These are phyloP conservation scores for Ophonus ardosiacus DNA, from an alignment of 2,888 invertebrate species.

Conservation along the genomic window DNA sequence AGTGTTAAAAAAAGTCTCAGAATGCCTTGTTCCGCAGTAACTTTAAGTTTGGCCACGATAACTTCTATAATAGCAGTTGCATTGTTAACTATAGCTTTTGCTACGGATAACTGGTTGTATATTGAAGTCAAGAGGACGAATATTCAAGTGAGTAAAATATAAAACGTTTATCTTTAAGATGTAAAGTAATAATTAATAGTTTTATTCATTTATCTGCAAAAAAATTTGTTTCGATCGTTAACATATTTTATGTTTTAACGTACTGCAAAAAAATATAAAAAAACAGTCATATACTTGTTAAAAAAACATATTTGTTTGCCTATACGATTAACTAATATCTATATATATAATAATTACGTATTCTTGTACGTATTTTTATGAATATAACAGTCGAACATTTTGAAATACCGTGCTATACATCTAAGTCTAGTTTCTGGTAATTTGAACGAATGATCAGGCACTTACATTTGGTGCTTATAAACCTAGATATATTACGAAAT, in stretches of 20 bases:
- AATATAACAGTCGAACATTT: background rate
- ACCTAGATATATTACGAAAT: background rate
- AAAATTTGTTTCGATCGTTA: too few relatives aligned
- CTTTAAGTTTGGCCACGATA: slow-evolving; percentile 96
- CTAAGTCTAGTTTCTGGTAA: too few relatives aligned
- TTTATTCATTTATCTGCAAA: too few relatives aligned
- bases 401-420: background rate
- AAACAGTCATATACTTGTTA: too few relatives aligned
- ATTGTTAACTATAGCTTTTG: slow-evolving; percentile 94
- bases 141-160: slow-evolving; percentile 84
- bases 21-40: slow-evolving; percentile 97
- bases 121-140: slow-evolving; percentile 93
- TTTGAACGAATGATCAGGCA: background rate
- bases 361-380: background rate
- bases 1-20: slow-evolving; percentile 70
- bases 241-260: too few relatives aligned
- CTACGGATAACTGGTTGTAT: slow-evolving; percentile 98
- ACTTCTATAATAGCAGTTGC: slow-evolving; percentile 96
- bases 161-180: background rate
- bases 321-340: background rate
- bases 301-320: too few relatives aligned
- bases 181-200: too few relatives aligned
- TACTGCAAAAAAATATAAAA: too few relatives aligned
- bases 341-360: background rate
- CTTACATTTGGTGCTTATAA: background rate